Evolutionary conservation across 1,140 invertebrate species (phyloP).

Genomic region (Sipha flava): DNA sequence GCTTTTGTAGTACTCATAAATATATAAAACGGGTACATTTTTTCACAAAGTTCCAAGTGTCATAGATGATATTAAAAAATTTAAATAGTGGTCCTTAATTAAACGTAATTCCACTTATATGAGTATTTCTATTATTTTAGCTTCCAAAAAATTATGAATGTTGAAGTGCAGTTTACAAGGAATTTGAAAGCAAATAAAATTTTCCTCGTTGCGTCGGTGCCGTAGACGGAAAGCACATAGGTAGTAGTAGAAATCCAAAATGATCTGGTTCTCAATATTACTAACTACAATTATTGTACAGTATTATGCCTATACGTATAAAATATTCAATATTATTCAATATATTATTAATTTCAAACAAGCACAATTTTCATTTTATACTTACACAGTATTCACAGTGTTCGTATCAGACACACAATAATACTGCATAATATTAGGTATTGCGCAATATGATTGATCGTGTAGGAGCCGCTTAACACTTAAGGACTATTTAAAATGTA

Average conservation of each 20-base stretch:
- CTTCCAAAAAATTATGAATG: not conserved
- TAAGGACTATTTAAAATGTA: no score
- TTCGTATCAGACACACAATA: not conserved
- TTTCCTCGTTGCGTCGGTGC: no score
- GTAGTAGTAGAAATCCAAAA: slow-evolving; percentile 41
- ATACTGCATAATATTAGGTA: not conserved
- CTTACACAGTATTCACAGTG: not conserved
- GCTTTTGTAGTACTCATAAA: no score
- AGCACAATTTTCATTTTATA: not conserved
- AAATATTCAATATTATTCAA: not conserved
- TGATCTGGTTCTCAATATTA: slow-evolving; percentile 44
- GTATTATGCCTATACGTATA: not conserved
- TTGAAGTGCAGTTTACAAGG: slow-evolving; percentile 39
- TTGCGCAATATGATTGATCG: not conserved
- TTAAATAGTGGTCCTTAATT: no score
- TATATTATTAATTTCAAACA: not conserved
- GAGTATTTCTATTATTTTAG: slow-evolving; percentile 21
- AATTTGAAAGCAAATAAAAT: slow-evolving; percentile 44
- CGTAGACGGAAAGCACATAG: slow-evolving; percentile 48
- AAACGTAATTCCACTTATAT: not conserved
- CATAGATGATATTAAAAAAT: no score
- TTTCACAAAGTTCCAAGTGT: no score
- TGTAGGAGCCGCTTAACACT: no score
- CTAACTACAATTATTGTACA: slow-evolving; percentile 43
- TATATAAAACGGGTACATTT: no score